Evolutionary conservation across 2,888 invertebrate species (phyloP).

Genomic region (Entomobrya multifasciata): DNA sequence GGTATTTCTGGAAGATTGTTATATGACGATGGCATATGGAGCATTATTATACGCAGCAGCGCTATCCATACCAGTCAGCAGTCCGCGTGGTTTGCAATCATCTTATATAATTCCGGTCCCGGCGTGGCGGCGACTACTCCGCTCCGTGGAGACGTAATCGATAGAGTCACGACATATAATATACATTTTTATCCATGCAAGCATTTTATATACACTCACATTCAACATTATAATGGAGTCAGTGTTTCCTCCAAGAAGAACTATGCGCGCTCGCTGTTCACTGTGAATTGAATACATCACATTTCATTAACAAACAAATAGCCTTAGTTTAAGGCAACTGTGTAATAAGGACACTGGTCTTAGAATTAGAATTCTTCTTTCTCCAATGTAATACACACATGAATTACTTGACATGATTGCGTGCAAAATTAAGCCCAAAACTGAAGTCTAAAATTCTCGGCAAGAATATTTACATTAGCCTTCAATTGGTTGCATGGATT

Average conservation of each 20-base stretch:
- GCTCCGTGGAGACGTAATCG: conserved; percentile 73
- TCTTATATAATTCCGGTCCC: conserved; percentile 66
- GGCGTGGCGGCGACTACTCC: conserved; percentile 70
- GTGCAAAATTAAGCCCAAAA: background rate
- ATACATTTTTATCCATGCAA: conserved; percentile 47
- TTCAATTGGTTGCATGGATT: background rate
- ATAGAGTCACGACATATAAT: conserved; percentile 72
- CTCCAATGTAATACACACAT: background rate
- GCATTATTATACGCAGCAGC: conserved; percentile 19
- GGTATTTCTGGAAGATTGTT: conserved; percentile 55
- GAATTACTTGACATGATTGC: conserved; percentile 1
- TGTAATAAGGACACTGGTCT: conserved; percentile 7
- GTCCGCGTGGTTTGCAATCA: conserved; percentile 67
- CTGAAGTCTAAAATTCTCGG: background rate
- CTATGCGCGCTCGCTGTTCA: background rate
- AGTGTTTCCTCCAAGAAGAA: conserved; percentile 20
- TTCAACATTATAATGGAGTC: conserved; percentile 36
- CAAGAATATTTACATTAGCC: background rate
- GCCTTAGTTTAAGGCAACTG: conserved; percentile 2
- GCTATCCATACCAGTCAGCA: conserved; percentile 49
- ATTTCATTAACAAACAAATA: conserved; percentile 41
- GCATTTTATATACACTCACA: background rate
- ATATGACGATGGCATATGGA: conserved; percentile 23
- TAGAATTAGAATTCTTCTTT: conserved; percentile 12
- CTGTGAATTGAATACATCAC: conserved; percentile 18